These are phyloP conservation scores for Falco biarmicus DNA, from an alignment of 2,797 vertebrate species.

Conservation along the genomic window DNA sequence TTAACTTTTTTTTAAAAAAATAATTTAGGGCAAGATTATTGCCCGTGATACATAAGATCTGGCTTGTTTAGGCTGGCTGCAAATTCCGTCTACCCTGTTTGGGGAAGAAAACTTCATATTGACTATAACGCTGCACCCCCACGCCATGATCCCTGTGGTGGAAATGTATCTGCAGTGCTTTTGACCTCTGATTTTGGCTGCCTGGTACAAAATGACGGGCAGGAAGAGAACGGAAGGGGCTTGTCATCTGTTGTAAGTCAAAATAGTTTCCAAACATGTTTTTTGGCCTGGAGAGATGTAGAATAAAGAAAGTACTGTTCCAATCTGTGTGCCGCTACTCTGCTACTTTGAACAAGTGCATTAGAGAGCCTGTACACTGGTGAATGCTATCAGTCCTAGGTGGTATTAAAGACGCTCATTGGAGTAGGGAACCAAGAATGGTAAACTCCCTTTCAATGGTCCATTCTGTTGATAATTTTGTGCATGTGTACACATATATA, in stretches of 20 bases:
- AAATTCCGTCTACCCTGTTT: background rate
- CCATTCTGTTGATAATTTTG: background rate
- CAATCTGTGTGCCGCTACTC: background rate
- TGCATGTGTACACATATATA: background rate
- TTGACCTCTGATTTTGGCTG: constrained; percentile 1
- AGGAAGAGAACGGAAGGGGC: background rate
- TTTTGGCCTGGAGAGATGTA: background rate
- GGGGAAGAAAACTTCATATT: background rate
- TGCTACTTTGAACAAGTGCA: background rate
- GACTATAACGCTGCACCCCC: background rate
- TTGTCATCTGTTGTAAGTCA: background rate
- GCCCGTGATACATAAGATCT: background rate
- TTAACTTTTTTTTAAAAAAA: background rate
- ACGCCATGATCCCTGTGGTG: background rate
- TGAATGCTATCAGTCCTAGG: background rate
- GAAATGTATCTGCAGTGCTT: background rate
- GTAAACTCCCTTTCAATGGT: background rate
- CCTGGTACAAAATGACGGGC: background rate
- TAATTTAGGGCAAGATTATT: background rate
- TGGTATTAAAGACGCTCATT: fast-evolving
- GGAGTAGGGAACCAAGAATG: background rate
- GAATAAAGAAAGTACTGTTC: background rate
- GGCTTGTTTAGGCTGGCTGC: background rate
- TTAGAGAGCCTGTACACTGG: background rate
- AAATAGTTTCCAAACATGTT: background rate